These are phyloP conservation scores for Calypte anna DNA, from an alignment of 2,113 vertebrate genomes.

Conservation along the genomic window DNA sequence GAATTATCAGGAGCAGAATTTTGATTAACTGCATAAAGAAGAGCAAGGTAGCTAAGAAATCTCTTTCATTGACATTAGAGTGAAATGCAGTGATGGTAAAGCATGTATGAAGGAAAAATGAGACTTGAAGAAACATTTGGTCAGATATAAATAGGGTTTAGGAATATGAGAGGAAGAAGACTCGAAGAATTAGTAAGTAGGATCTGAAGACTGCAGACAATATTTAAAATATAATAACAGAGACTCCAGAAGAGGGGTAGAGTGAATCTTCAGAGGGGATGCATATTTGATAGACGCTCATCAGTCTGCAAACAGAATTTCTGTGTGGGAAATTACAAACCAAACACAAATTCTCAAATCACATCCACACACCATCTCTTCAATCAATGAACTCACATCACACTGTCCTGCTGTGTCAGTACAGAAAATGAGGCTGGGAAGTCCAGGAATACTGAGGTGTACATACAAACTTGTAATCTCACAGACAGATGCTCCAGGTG, in stretches of 20 bases:
- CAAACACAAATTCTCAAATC: neutral
- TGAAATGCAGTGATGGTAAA: neutral
- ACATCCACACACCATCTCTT: neutral
- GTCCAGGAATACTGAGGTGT: neutral
- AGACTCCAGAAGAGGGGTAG: neutral
- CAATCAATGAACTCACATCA: neutral
- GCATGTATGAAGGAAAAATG: neutral
- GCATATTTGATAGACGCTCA: neutral
- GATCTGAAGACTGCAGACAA: neutral
- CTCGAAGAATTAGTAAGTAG: conserved; percentile 4
- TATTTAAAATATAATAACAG: neutral
- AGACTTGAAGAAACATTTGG: neutral
- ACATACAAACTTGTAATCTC: neutral
- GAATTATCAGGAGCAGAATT: neutral
- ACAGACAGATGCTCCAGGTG: neutral
- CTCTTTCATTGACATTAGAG: neutral
- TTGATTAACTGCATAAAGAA: neutral
- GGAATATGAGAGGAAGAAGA: neutral
- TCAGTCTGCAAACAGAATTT: neutral
- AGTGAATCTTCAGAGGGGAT: neutral
- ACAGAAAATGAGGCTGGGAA: neutral
- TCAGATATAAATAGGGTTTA: conserved; percentile 25
- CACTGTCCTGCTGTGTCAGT: neutral
- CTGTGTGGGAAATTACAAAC: neutral
- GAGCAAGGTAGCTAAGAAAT: neutral